These are phyloP conservation scores for Lepetodrilus schrolli DNA, from an alignment of 2,888 invertebrate species.

Conservation along the genomic window DNA sequence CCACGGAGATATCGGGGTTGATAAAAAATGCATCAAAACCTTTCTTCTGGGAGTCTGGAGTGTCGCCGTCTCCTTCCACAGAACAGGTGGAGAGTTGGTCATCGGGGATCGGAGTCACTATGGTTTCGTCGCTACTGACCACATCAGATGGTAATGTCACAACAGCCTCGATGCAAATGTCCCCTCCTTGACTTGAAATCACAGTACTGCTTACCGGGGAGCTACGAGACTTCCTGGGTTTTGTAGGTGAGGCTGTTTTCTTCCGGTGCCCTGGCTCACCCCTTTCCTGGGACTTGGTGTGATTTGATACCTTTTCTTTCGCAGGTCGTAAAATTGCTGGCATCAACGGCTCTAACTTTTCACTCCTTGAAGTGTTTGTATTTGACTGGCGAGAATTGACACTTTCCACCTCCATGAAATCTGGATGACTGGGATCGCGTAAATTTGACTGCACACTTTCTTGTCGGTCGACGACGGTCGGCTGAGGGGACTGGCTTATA, in stretches of 20 bases:
- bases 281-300: conserved; percentile 83
- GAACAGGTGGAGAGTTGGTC: conserved; percentile 37
- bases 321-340: conserved; percentile 79
- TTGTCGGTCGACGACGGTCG: conserved; percentile 13
- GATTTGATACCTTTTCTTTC: conserved; percentile 81
- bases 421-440: conserved; percentile 49
- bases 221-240: conserved; percentile 42
- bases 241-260: conserved; percentile 50
- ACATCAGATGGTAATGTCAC: background rate
- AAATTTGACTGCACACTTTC: conserved; percentile 34
- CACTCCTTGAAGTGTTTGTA: background rate
- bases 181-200: background rate
- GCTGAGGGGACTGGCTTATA: conserved; percentile 29
- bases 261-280: conserved; percentile 73
- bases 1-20: conserved; percentile 33
- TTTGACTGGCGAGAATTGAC: conserved; percentile 40
- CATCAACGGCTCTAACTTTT: conserved; percentile 70
- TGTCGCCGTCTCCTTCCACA: background rate
- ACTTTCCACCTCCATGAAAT: conserved; percentile 58
- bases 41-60: background rate
- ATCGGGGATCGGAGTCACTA: conserved; percentile 50
- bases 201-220: background rate
- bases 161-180: conserved; percentile 7
- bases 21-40: conserved; percentile 41
- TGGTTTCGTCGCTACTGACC: conserved; percentile 42